Conservation (phyloP, 2,797 vertebrate species). For the Holocentrus rufus region DNA sequence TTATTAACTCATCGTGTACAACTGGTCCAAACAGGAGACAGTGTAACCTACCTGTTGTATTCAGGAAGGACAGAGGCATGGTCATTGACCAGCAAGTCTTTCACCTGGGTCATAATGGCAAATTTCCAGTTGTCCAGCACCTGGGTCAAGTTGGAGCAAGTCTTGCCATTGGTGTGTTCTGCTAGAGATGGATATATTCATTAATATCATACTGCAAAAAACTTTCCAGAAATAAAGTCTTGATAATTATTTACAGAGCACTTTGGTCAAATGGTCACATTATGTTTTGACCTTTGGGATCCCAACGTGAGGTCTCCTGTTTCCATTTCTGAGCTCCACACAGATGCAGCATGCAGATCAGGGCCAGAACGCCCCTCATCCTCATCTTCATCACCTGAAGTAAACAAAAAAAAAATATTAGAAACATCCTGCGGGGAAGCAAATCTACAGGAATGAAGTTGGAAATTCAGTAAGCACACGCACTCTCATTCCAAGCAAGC, state of each 20-base stretch:
- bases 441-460: not conserved
- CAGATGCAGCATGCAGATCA: slow-evolving; percentile 75
- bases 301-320: slow-evolving; percentile 67
- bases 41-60: slow-evolving; percentile 83
- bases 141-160: slow-evolving; percentile 89
- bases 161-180: slow-evolving; percentile 65
- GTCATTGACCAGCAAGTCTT: slow-evolving; percentile 87
- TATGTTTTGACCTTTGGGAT: slow-evolving; percentile 70
- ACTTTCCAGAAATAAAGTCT: not conserved
- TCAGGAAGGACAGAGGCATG: slow-evolving; percentile 88
- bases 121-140: slow-evolving; percentile 93
- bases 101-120: slow-evolving; percentile 87
- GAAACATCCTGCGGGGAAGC: not conserved
- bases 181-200: slow-evolving; percentile 44
- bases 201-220: not conserved
- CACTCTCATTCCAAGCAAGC: not conserved
- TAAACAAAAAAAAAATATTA: slow-evolving; percentile 38
- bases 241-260: slow-evolving; percentile 3
- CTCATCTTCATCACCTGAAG: slow-evolving; percentile 49
- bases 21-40: not conserved
- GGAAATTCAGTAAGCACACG: not conserved
- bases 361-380: slow-evolving; percentile 55
- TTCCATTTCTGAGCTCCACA: slow-evolving; percentile 75
- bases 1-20: not conserved
- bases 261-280: slow-evolving; percentile 7